Evolutionary conservation across 2,888 invertebrate genomes (phyloP).

Genomic region (Drosophila neutralis): DNA sequence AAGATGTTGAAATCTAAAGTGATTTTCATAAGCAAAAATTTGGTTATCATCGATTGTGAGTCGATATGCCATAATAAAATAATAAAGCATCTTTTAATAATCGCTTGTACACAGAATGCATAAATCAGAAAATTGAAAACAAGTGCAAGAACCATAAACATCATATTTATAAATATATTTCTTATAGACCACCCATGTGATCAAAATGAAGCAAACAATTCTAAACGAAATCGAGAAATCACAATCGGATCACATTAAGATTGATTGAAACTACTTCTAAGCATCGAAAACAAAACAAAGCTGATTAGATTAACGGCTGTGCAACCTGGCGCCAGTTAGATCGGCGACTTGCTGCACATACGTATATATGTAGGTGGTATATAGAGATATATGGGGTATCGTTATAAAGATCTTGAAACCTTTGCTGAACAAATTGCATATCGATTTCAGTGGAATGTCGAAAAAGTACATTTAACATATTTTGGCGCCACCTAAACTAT

Average conservation of each 20-base stretch:
- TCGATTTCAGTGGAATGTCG: constrained; percentile 48
- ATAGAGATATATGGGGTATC: constrained; percentile 5
- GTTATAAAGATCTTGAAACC: constrained; percentile 6
- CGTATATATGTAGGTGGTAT: constrained; percentile 12
- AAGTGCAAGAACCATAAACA: background rate
- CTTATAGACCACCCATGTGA: constrained; percentile 36
- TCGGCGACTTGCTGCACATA: background rate
- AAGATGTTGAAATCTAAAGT: background rate
- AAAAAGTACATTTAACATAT: constrained; percentile 27
- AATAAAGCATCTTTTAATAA: background rate
- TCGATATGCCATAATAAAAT: background rate
- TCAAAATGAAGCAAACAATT: background rate
- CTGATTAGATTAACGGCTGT: constrained; percentile 44
- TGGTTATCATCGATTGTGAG: too few species aligned
- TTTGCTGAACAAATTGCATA: constrained; percentile 50
- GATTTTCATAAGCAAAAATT: too few species aligned
- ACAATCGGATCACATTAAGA: constrained; percentile 14
- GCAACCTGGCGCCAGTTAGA: constrained; percentile 37
- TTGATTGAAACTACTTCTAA: constrained; percentile 13
- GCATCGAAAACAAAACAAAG: constrained; percentile 10
- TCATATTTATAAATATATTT: constrained; percentile 1
- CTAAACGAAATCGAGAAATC: constrained; percentile 13
- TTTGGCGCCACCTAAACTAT: constrained; percentile 71
- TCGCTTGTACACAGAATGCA: background rate
- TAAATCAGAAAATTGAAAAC: background rate